Percentiles rank a stretch among this genome's conserved stretches.
phyloP scores from a whole-genome alignment of 2,888 invertebrate species.

The Drosophila greeni region DNA sequence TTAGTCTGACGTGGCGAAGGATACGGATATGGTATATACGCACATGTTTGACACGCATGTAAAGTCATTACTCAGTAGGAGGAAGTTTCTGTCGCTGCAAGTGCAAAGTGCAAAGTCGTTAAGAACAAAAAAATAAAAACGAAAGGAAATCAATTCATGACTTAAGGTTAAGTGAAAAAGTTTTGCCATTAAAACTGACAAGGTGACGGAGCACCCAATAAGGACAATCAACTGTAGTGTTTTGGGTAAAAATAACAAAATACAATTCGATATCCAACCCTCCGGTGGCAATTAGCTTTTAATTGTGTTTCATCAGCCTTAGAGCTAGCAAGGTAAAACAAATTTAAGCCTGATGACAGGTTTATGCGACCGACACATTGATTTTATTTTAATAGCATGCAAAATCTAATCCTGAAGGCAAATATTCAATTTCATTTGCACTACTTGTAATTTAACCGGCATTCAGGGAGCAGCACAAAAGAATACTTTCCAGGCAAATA shows the following conservation, averaged over 20 bases:
- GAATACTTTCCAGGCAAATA: constrained; percentile 21
- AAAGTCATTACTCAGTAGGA: constrained; percentile 64
- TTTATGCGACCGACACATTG: constrained; percentile 2
- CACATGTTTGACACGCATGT: constrained; percentile 57
- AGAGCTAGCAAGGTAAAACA: background rate
- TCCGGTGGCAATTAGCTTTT: constrained; percentile 1
- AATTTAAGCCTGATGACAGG: background rate
- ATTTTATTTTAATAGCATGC: constrained; percentile 2
- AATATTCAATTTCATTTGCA: constrained; percentile 23
- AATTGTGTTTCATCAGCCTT: constrained; percentile 1
- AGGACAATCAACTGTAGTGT: constrained; percentile 45
- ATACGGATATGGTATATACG: constrained; percentile 15
- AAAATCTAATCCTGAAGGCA: constrained; percentile 11
- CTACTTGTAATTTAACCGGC: constrained; percentile 17
- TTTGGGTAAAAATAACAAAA: background rate
- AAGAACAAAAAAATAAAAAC: constrained; percentile 36
- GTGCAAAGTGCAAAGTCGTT: constrained; percentile 63
- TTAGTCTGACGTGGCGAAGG: constrained; percentile 34
- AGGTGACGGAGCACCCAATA: constrained; percentile 40
- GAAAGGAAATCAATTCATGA: constrained; percentile 60
- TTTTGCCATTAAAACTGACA: constrained; percentile 63
- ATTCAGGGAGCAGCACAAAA: constrained; percentile 13
- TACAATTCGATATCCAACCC: background rate
- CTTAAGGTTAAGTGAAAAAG: constrained; percentile 64
- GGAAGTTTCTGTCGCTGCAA: constrained; percentile 23